phyloP scores from a whole-genome alignment of 2,797 vertebrate genomes.

The Propithecus deckenii region DNA sequence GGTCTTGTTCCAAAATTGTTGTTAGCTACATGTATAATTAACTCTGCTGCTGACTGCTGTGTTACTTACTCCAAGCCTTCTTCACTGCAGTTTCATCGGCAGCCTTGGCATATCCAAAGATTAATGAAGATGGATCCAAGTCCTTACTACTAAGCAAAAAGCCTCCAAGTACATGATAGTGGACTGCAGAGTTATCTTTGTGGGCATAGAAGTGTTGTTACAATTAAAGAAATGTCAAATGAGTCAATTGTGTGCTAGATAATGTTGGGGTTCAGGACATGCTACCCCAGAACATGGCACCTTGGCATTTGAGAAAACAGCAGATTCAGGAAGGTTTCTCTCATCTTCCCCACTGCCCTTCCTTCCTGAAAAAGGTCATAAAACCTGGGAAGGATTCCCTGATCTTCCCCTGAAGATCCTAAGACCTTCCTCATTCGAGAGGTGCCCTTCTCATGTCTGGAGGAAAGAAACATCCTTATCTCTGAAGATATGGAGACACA shows the following conservation, averaged over 20 bases:
- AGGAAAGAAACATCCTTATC: neutral
- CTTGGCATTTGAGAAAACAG: neutral
- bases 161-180: neutral
- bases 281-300: neutral
- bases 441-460: neutral
- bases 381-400: neutral
- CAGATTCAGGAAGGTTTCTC: neutral
- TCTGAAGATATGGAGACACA: neutral
- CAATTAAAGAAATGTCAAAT: neutral
- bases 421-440: neutral
- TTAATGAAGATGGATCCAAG: slow-evolving; percentile 16
- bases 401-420: neutral
- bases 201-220: neutral
- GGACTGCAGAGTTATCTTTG: neutral
- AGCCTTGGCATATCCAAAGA: neutral
- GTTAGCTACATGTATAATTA: neutral
- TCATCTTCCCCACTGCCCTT: neutral
- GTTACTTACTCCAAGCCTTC: neutral
- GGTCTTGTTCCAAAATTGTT: slow-evolving; percentile 40
- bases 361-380: neutral
- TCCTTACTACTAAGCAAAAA: neutral
- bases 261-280: neutral
- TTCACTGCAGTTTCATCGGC: neutral
- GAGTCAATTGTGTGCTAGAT: neutral
- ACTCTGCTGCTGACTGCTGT: neutral